Evolutionary conservation across 2,797 vertebrate species (phyloP), one percentile per base, ranked within the genome.

Genomic region (Pampus argenteus): DNA sequence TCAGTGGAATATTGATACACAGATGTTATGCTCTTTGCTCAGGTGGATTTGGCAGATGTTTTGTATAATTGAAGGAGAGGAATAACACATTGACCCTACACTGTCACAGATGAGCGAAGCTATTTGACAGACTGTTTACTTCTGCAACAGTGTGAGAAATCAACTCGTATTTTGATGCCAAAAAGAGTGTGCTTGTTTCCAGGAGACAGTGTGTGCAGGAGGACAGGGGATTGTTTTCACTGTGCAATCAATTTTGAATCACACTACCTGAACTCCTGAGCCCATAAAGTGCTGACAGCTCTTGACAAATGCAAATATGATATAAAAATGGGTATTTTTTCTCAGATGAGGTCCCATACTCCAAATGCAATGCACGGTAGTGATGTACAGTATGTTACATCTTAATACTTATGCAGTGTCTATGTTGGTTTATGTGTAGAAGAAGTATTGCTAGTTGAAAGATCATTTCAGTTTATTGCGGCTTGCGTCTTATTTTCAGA

Each of bases 351-450:
- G 60, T 64, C 59, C 61, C 56, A 22, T 31, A 36, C 44, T 78
- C 49, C 47, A 51, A 77, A 88, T 86, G 78, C 82, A 85, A 86
- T 87, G 88, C 90, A 90, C 90, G 87, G 40, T 76, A 66, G 67
- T 76, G 74, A 84, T 87, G 77, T 88, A 83, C 74, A 83, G 71
- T 82, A 76, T 78, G 79, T 81, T 66, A 76, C 63, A 74, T 79
- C 75, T 34, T 62, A 69, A 73, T 72, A 81, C 54, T 66, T 83
- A 85, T 89, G 85, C 87, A 89, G 66, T 74, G 79, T 83, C 49
- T 50, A 8, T 78, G 68, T 83, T 68, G 31, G 63, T 73, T 65
- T 70, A 25, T 76, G 48, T 85, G 71, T 86, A 22, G 51, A 57
- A 56, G n/a, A 63, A 26, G 2, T 22, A 64, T 74, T 63, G 26